Conservation (phyloP, 2,888 invertebrate species). For the Sesia bembeciformis region DNA sequence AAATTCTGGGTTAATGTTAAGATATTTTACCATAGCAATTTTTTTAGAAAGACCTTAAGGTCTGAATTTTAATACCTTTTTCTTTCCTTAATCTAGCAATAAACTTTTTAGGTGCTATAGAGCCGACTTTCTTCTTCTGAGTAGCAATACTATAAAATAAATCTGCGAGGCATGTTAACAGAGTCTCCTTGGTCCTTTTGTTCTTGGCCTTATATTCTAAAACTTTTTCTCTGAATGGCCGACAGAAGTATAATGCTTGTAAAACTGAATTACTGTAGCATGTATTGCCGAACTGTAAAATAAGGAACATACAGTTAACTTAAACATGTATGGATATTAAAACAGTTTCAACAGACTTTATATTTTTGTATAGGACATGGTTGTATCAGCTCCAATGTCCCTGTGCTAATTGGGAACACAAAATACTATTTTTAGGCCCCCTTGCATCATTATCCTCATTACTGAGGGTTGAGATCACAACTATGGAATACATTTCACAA, state of each 20-base stretch:
- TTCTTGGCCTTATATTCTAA: constrained; percentile 98
- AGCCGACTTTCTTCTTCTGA: constrained; percentile 99
- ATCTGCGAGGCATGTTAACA: constrained; percentile 98
- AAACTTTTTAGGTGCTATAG: constrained; percentile 99
- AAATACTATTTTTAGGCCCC: too few relatives aligned
- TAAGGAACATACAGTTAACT: constrained; percentile 1
- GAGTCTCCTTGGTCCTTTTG: constrained; percentile 96
- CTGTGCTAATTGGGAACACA: too few relatives aligned
- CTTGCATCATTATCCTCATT: too few relatives aligned
- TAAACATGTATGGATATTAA: background rate
- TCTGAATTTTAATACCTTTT: constrained; percentile 79
- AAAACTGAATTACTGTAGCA: constrained; percentile 99
- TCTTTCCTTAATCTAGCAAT: constrained; percentile 98
- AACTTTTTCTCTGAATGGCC: constrained; percentile 98
- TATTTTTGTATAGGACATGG: too few relatives aligned
- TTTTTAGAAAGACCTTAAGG: too few relatives aligned
- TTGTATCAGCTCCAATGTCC: too few relatives aligned
- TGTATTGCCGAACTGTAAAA: constrained; percentile 96
- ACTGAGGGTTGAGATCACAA: too few relatives aligned
- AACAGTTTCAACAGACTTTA: too few relatives aligned
- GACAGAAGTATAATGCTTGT: constrained; percentile 99
- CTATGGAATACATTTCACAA: too few relatives aligned
- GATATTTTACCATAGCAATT: too few relatives aligned
- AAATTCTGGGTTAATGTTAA: too few relatives aligned
- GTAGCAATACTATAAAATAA: constrained; percentile 99